Evolutionary conservation across 2,113 vertebrate species (phyloP), one percentile per base, ranked within the genome.

Genomic region (Callionymus lyra): DNA sequence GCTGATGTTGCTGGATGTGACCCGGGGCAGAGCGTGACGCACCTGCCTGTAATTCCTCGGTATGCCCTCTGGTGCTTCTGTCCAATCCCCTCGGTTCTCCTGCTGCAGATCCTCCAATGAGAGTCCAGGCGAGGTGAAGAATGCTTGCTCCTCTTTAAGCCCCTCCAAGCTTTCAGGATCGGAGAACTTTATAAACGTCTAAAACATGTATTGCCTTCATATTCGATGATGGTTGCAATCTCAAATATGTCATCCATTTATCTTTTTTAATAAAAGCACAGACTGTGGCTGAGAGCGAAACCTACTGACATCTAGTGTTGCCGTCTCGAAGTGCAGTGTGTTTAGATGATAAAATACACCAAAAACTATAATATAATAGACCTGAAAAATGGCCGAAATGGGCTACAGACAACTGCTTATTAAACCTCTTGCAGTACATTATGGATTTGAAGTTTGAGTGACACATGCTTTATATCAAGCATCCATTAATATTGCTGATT

Each of bases 11-110:
- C 67, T 46, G 63, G 59, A 70, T 59, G 58, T 75, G 66, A 78
- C 77, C 69, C 61, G 58, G 42, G 82, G 84, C 74, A 49, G 73
- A 72, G 56, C 46, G 63, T 61, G 56, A 63, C 76, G 76, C 81
- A 84, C 83, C 60, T 67, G 77, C 42, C 60, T 68, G 36, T 82
- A 80, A 86, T 82, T 77, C 69, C 63, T 65, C 56, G 53, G 62
- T 65, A 82, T 76, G 72, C 82, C 81, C 74, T 56, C 65, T 56
- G 63, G 69, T 67, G n/a, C 43, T 37, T 74, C 76, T 65, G 59
- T 62, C 65, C 64, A 59, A 65, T 68, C 65, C 70, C 49, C 63
- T 60, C 15, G 40, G 56, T 56, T 16, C 68, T 76, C 56, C 33
- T 57, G 68, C 50, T 46, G 41, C 5, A 37, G 49, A 38, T 58